Evolutionary conservation across 2,113 vertebrate species (phyloP).

Genomic region (Orycteropus afer): DNA sequence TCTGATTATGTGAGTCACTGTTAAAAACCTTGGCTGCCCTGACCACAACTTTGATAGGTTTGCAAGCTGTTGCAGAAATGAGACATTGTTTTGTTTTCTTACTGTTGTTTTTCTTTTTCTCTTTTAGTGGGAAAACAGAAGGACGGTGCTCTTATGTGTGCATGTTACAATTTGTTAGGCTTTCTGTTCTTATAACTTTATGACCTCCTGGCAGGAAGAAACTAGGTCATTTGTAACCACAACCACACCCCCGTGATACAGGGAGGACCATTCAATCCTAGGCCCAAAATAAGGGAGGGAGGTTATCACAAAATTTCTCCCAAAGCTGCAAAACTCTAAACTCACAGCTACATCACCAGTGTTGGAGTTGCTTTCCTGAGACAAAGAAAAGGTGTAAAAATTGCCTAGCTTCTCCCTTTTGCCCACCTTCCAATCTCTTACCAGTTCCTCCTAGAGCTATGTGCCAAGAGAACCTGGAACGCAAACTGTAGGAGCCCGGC

Average conservation of each 20-base stretch:
- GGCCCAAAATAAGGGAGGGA: not conserved
- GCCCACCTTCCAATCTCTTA: not conserved
- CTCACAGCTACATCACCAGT: not conserved
- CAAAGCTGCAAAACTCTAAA: constrained; percentile 26
- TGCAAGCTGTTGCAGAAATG: constrained; percentile 55
- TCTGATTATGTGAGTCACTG: constrained; percentile 61
- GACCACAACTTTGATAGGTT: constrained; percentile 45
- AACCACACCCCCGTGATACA: not conserved
- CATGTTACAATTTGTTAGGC: not conserved
- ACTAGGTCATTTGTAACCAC: not conserved
- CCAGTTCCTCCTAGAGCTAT: not conserved
- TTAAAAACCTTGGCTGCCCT: constrained; percentile 57
- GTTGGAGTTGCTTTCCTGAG: not conserved
- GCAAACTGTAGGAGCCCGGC: not conserved
- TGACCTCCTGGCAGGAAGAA: constrained; percentile 2
- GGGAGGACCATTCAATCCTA: not conserved
- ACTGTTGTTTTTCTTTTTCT: not conserved
- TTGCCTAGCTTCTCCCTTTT: not conserved
- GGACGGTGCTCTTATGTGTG: not conserved
- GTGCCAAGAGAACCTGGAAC: not conserved
- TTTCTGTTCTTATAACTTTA: constrained; percentile 2
- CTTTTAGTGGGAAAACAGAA: constrained; percentile 32
- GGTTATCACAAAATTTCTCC: not conserved
- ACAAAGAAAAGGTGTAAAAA: not conserved
- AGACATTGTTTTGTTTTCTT: not conserved